Evolutionary conservation across 2,888 invertebrate species (phyloP), one percentile per base, ranked within the genome.

Genomic region (Sturmia bella): DNA sequence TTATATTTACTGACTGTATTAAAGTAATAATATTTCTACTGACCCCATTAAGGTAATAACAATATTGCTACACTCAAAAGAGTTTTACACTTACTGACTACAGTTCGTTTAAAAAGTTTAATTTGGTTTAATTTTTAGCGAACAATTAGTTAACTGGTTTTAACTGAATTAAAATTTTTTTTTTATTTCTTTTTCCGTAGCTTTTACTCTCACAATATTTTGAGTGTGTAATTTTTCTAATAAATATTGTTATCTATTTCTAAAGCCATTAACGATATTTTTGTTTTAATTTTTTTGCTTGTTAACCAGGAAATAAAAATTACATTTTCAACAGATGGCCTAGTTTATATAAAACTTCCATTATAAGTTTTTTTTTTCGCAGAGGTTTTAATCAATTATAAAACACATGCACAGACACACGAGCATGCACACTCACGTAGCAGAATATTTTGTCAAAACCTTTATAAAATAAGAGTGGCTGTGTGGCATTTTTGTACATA

Each of bases 281-380:
- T 37, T 19, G 50, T 43, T 27, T 27, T n/a, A 0, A 21, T 5
- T 48, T 61, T 17, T 61, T 24, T 13, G 59, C 37, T 50, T 64
- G 39, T 32, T 32, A 32, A 32, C 32, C 32, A 64, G 70, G 63
- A 64, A 63, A 50, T 15, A 70, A n/a, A 45, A 56, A 63, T 45
- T 50, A 64, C 63, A 56, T 64, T 27, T 43, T 70, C 63, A 77
- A 52, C 80, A 83, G 80, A 78, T 83, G 84, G 78, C 83, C 84
- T 80, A 83, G 70, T 83, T 76, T 76, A 52, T 76, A 68, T 68
- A 61, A 59, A 76, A 76, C 68, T 77, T 82, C 50, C 52, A 69
- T 74, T 78, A 57, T 57, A 74, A 74, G 68, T 75, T 70, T 74
- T 75, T 70, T 74, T 15, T 66, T 48, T n/a, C n/a, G 27, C 57